phyloP scores from a whole-genome alignment of 2,888 invertebrate genomes.

The Ochlodes sylvanus region DNA sequence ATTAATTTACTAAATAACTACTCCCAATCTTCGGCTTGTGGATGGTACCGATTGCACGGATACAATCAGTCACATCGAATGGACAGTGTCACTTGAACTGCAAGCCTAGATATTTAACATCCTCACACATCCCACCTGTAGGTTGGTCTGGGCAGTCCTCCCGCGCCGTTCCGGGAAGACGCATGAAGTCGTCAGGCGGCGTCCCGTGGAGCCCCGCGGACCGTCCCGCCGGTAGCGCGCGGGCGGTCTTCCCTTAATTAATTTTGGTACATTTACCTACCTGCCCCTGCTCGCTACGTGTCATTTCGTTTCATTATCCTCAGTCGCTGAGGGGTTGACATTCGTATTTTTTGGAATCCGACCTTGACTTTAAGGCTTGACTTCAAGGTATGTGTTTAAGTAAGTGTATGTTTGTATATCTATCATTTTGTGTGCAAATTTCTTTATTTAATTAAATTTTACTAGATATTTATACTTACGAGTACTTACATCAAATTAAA shows the following conservation, averaged over 20 bases:
- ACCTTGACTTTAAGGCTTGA: background rate
- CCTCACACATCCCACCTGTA: slow-evolving; percentile 14
- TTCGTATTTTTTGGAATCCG: slow-evolving; percentile 1
- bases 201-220: slow-evolving; percentile 58
- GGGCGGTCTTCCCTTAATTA: slow-evolving; percentile 82
- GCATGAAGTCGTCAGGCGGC: slow-evolving; percentile 79
- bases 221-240: slow-evolving; percentile 70
- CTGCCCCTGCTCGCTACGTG: slow-evolving; percentile 34
- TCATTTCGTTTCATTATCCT: slow-evolving; percentile 35
- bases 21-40: too few species aligned
- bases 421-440: too few species aligned
- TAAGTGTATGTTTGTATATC: too few species aligned
- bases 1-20: too few species aligned
- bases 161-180: slow-evolving; percentile 69
- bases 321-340: slow-evolving; percentile 27
- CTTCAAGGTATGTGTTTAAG: too few species aligned
- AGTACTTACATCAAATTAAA: too few species aligned
- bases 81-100: background rate
- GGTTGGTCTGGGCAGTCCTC: background rate
- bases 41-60: too few species aligned
- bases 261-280: slow-evolving; percentile 78
- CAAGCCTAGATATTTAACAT: background rate
- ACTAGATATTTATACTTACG: too few species aligned
- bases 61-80: too few species aligned
- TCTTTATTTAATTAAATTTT: too few species aligned